Conservation (phyloP, 2,888 invertebrate species). For the Stenotaenia linearis region DNA sequence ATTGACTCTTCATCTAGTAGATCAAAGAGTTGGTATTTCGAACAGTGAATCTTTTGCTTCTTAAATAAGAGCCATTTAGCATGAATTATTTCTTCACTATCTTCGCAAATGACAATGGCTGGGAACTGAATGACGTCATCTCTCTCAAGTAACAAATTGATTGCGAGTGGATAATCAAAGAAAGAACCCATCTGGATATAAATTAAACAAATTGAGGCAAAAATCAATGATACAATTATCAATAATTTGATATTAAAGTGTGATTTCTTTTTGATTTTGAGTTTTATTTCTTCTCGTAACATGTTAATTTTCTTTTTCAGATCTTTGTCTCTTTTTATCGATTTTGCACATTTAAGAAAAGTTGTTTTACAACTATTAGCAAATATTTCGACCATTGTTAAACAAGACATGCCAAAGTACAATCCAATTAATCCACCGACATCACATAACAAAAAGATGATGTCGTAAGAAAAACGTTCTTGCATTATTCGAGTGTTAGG, state of each 20-base stretch:
- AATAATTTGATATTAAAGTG: neutral
- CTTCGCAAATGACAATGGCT: neutral
- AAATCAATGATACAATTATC: neutral
- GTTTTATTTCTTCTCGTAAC: neutral
- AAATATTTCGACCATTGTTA: neutral
- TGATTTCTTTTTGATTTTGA: neutral
- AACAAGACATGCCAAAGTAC: neutral
- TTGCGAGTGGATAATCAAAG: neutral
- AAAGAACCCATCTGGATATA: neutral
- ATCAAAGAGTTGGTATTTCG: neutral
- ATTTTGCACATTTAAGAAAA: too few relatives aligned
- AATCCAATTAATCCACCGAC: neutral
- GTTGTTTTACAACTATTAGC: neutral
- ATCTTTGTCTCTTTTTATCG: too few relatives aligned
- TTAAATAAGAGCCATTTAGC: neutral
- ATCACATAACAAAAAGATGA: neutral
- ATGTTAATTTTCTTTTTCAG: neutral
- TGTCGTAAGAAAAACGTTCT: neutral
- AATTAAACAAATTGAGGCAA: neutral
- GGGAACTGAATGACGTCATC: neutral
- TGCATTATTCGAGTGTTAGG: neutral
- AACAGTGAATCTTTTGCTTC: neutral
- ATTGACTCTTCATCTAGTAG: neutral
- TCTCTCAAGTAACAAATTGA: neutral
- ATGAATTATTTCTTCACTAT: neutral